Percentiles rank a stretch among this genome's conserved stretches.
Evolutionary conservation across 2,888 invertebrate genomes (phyloP).

Genomic region (Epinotia ramella): DNA sequence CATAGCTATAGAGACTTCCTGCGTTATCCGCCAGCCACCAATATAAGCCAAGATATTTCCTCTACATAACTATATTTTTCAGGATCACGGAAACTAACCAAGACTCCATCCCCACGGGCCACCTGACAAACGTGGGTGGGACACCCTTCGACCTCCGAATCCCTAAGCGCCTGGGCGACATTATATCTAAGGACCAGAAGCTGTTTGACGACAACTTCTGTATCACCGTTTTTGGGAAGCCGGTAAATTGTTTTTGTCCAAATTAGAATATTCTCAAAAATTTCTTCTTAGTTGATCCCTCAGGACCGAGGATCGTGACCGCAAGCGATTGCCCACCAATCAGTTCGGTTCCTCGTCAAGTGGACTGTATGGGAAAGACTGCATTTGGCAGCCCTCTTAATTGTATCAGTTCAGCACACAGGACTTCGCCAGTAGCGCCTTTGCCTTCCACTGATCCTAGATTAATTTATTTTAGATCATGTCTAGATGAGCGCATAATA

Average conservation of each 20-base stretch:
- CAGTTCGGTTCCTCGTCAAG: too few relatives aligned
- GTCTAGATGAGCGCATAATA: too few relatives aligned
- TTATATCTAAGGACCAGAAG: slow-evolving; percentile 86
- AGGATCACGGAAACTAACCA: slow-evolving; percentile 75
- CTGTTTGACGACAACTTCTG: slow-evolving; percentile 95
- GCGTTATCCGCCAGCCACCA: background rate
- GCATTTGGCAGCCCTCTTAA: too few relatives aligned
- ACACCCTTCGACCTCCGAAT: slow-evolving; percentile 90
- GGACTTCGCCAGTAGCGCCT: too few relatives aligned
- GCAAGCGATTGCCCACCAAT: too few relatives aligned
- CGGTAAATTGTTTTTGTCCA: slow-evolving; percentile 54
- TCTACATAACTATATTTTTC: slow-evolving; percentile 17
- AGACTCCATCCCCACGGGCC: slow-evolving; percentile 74
- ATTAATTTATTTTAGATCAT: too few relatives aligned
- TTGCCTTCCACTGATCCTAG: too few relatives aligned
- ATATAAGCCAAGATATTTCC: background rate
- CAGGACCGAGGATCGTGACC: too few relatives aligned
- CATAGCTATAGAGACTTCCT: background rate
- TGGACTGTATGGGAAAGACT: too few relatives aligned
- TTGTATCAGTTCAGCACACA: too few relatives aligned
- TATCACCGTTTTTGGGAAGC: slow-evolving; percentile 76
- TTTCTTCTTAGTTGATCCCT: too few relatives aligned
- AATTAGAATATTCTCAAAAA: background rate
- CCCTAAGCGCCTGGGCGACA: slow-evolving; percentile 87
- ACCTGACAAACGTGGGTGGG: slow-evolving; percentile 83